Base-by-base conservation (phyloP, 2,888 invertebrate genomes). In the Cistogaster globosa region DNA sequence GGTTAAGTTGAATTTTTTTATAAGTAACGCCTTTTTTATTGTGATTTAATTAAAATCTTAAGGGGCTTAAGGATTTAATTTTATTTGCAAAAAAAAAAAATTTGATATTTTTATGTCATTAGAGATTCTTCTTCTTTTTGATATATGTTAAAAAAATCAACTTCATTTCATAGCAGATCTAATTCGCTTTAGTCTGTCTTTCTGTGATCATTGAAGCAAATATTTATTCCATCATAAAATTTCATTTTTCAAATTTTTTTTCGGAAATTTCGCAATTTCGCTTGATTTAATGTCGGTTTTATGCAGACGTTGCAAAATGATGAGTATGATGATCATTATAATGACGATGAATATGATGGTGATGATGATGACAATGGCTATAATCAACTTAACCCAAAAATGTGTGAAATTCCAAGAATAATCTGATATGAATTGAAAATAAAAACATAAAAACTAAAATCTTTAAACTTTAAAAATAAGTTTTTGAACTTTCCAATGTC, bases 401-500 rank as follows among this genome's bases (percentile, higher is more conserved):
- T 78, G 82, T 85, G 78, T 85, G 82, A 85, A 85, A 85, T 85
- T 85, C 85, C 75, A 22, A 65, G 85, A 85, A 85, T 55, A 62
- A 67, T 60, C 11, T 69, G 16, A 5, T 78, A 20, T 16, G 45
- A 55, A 20, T 48, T 69, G 36, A 48, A 71, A 72, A 53, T 12
- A 53, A 42, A 74, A 18, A 36, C 57, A 55, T 16, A 62, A 45
- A 22, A 68, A 65, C 45, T 32, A 3, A 57, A 51, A 63, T 68
- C 71, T 57, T 45, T 12, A 72, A 55, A 79, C 53, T 53, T 67
- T 20, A 36, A n/a, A 58, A 48, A n/a, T n/a, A 48, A 75, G 69
- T 75, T 71, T 80, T 82, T 85, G 74, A 85, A 82, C 85, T 85
- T 75, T 78, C 82, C 82, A 85, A 85, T 82, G 85, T 78, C 85